phyloP scores from a whole-genome alignment of 23 tunicate species.

The Pegea sp. region DNA sequence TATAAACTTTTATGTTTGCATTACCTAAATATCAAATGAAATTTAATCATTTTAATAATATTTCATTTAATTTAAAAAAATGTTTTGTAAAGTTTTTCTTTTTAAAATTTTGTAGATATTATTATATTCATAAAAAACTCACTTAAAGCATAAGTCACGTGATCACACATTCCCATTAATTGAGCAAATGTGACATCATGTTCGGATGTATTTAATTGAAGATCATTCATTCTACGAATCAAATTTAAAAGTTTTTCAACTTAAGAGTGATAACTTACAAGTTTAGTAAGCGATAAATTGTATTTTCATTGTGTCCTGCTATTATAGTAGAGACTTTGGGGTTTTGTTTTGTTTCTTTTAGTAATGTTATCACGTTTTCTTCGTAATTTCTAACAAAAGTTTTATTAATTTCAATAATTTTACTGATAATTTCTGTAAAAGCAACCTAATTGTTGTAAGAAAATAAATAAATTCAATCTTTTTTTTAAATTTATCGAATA shows the following conservation, averaged over 20 bases:
- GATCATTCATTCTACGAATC: not conserved
- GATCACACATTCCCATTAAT: constrained; percentile 38
- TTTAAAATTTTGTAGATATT: too few species aligned
- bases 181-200: constrained; percentile 27
- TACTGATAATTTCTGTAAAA: constrained; percentile 7
- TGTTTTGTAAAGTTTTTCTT: too few species aligned
- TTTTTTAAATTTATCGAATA: too few species aligned
- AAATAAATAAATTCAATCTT: too few species aligned
- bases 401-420: too few species aligned
- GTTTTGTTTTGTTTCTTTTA: constrained; percentile 1
- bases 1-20: constrained; percentile 12
- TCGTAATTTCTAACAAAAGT: too few species aligned
- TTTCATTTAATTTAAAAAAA: too few species aligned
- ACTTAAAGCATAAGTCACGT: constrained; percentile 34
- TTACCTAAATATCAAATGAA: constrained; percentile 5
- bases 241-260: constrained; percentile 1
- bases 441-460: not conserved
- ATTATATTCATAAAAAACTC: constrained; percentile 3
- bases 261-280: not conserved
- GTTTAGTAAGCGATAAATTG: constrained; percentile 6
- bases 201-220: not conserved
- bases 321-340: constrained; percentile 15
- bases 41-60: constrained; percentile 2
- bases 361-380: not conserved
- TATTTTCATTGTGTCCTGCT: constrained; percentile 34